A percentile compares a stretch with the other conserved stretches of the same genome.
phyloP scores from a whole-genome alignment of 2,113 vertebrate genomes.

The Bos taurus region DNA sequence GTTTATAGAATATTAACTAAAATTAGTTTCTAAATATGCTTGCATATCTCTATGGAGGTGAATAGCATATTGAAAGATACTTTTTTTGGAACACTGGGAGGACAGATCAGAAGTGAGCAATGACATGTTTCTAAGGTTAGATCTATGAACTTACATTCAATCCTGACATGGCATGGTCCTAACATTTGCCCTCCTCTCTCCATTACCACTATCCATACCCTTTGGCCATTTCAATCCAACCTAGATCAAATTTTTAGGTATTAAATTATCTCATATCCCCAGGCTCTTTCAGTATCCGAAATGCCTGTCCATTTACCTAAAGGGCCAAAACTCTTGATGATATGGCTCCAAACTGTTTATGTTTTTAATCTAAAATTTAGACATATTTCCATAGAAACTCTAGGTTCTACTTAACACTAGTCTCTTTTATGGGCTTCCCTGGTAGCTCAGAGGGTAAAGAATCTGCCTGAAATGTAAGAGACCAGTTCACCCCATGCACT shows the following conservation, averaged over 20 bases:
- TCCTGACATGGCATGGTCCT: neutral
- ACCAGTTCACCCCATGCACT: neutral
- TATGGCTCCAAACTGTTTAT: neutral
- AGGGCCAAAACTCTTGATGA: neutral
- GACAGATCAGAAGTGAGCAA: neutral
- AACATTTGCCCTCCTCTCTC: neutral
- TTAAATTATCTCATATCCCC: neutral
- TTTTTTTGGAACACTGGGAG: neutral
- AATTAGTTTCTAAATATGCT: neutral
- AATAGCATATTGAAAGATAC: neutral
- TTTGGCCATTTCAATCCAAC: neutral
- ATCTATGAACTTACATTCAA: neutral
- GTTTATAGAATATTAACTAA: neutral
- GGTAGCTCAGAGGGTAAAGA: neutral
- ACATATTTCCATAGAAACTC: neutral
- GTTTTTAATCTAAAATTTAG: neutral
- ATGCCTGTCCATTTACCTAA: neutral
- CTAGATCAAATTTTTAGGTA: neutral
- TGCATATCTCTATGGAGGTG: neutral
- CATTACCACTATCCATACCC: neutral
- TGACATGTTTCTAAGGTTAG: neutral
- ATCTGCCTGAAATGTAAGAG: neutral
- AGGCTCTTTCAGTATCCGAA: neutral
- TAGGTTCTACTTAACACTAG: neutral
- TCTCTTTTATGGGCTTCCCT: neutral